phyloP scores from a whole-genome alignment of 2,888 invertebrate species.

The Anaspis maculata region DNA sequence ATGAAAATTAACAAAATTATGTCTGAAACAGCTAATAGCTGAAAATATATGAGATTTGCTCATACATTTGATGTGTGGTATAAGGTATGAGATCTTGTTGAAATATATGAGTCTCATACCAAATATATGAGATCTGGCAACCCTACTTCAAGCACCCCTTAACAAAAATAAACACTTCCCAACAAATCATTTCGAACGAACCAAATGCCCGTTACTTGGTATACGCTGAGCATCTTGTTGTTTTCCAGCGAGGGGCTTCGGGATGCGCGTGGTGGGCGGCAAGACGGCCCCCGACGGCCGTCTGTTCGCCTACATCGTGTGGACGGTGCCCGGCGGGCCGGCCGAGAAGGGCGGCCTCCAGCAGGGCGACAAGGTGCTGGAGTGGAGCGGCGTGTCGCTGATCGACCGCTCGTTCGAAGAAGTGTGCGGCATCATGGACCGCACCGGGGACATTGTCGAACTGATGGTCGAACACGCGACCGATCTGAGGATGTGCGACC shows the following conservation, averaged over 20 bases:
- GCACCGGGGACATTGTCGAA: slow-evolving; percentile 79
- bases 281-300: slow-evolving; percentile 79
- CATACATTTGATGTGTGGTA: too few relatives aligned
- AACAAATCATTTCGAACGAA: too few relatives aligned
- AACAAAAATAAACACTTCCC: too few relatives aligned
- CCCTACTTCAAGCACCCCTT: too few relatives aligned
- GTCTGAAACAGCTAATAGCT: too few relatives aligned
- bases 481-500: slow-evolving; percentile 63
- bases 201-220: too few relatives aligned
- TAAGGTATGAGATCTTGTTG: too few relatives aligned
- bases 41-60: too few relatives aligned
- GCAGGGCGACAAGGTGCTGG: slow-evolving; percentile 84
- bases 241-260: slow-evolving; percentile 79
- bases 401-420: slow-evolving; percentile 91
- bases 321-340: slow-evolving; percentile 86
- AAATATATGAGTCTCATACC: too few relatives aligned
- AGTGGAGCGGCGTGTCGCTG: slow-evolving; percentile 85
- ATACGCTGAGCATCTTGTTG: too few relatives aligned
- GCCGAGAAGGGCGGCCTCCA: slow-evolving; percentile 83
- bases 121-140: too few relatives aligned
- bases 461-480: slow-evolving; percentile 76
- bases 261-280: slow-evolving; percentile 91
- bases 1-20: too few relatives aligned
- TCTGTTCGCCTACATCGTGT: slow-evolving; percentile 83
- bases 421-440: slow-evolving; percentile 82